A percentile compares a stretch with the other conserved stretches of the same genome.
Conservation (phyloP, 2,113 vertebrate genomes). For the Semicossyphus pulcher region DNA sequence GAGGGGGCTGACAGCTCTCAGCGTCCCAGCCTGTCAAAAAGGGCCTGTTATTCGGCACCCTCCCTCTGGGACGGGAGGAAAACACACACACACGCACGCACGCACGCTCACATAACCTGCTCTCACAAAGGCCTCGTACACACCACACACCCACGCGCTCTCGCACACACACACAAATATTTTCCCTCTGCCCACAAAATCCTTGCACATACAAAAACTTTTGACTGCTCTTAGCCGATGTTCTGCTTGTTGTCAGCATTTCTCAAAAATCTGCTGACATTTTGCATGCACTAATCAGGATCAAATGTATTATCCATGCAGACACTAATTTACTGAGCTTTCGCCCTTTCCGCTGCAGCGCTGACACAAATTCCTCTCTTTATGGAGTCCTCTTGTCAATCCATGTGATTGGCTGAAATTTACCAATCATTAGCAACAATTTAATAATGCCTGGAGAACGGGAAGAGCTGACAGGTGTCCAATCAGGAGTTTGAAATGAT, state of each 20-base stretch:
- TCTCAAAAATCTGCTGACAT: slow-evolving; percentile 82
- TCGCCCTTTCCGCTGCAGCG: slow-evolving; percentile 68
- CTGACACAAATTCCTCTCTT: slow-evolving; percentile 81
- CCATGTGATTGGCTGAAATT: slow-evolving; percentile 84
- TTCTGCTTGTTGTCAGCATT: slow-evolving; percentile 85
- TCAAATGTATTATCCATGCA: slow-evolving; percentile 84
- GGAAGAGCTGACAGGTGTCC: slow-evolving; percentile 87
- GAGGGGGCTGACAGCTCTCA: slow-evolving; percentile 93
- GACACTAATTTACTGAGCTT: slow-evolving; percentile 82
- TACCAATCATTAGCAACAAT: slow-evolving; percentile 82
- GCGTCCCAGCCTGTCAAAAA: slow-evolving; percentile 92
- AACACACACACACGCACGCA: slow-evolving; percentile 40
- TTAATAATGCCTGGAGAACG: slow-evolving; percentile 81
- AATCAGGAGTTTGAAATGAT: slow-evolving; percentile 89
- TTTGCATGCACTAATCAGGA: slow-evolving; percentile 87
- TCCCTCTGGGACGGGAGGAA: slow-evolving; percentile 84
- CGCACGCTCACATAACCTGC: slow-evolving; percentile 50
- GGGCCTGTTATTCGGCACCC: slow-evolving; percentile 88
- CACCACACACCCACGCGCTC: slow-evolving; percentile 52
- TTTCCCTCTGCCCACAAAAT: slow-evolving; percentile 59
- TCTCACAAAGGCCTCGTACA: slow-evolving; percentile 69
- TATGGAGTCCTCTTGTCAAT: slow-evolving; percentile 80
- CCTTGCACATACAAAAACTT: slow-evolving; percentile 80
- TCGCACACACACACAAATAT: slow-evolving; percentile 57
- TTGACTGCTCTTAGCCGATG: slow-evolving; percentile 84